phyloP scores from a whole-genome alignment of 2,797 vertebrate genomes.

The Pseudomugil gertrudae region DNA sequence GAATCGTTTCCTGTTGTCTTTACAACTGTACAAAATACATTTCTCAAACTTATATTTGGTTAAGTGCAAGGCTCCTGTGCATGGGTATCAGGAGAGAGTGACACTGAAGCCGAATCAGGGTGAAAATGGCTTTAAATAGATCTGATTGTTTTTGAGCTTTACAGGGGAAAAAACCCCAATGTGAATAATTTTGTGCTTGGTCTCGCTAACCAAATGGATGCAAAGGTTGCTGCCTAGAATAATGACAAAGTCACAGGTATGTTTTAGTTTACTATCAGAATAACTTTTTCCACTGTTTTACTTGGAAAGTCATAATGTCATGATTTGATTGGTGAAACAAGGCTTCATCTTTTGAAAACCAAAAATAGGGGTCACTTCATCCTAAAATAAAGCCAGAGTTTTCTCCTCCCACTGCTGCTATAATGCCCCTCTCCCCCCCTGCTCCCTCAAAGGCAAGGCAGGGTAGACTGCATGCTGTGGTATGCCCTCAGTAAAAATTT shows the following conservation, averaged over 20 bases:
- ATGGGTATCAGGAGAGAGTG: slow-evolving; percentile 21
- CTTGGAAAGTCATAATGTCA: not conserved
- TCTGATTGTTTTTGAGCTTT: slow-evolving; percentile 12
- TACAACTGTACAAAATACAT: slow-evolving; percentile 10
- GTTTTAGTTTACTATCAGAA: slow-evolving; percentile 46
- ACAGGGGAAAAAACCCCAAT: not conserved
- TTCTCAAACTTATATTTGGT: slow-evolving; percentile 4
- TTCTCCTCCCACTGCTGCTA: slow-evolving; percentile 77
- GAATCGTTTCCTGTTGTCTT: slow-evolving; percentile 22
- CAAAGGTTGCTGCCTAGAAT: slow-evolving; percentile 18
- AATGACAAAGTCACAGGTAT: slow-evolving; percentile 45
- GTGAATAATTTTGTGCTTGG: slow-evolving; percentile 24
- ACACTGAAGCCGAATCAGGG: slow-evolving; percentile 25
- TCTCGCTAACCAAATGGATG: slow-evolving; percentile 33
- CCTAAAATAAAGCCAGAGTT: slow-evolving; percentile 43
- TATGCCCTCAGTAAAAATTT: slow-evolving; percentile 78
- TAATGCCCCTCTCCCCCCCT: slow-evolving; percentile 63
- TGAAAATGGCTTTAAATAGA: slow-evolving; percentile 33
- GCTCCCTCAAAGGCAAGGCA: slow-evolving; percentile 70
- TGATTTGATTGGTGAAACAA: slow-evolving; percentile 3
- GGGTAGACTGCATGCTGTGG: slow-evolving; percentile 81
- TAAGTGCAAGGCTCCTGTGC: slow-evolving; percentile 20
- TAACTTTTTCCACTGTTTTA: slow-evolving; percentile 15
- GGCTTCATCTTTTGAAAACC: no score
- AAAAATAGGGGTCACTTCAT: not conserved